Percentiles rank a stretch among this genome's conserved stretches.
Conservation (phyloP, 2,888 invertebrate genomes). For the Keiferia lycopersicella region DNA sequence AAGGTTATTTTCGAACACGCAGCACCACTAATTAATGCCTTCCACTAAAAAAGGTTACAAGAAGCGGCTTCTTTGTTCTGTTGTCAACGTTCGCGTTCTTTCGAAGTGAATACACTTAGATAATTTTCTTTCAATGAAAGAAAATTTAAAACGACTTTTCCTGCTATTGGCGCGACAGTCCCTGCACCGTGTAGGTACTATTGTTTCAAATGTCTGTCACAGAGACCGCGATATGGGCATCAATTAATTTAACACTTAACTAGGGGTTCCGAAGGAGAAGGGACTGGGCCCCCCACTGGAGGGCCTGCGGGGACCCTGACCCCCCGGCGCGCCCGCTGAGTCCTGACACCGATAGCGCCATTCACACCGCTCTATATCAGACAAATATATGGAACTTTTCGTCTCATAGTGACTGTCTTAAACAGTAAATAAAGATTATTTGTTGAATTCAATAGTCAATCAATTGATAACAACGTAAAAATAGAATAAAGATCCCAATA, state of each 20-base stretch:
- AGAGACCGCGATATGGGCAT: slow-evolving; percentile 49
- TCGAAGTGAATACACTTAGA: background rate
- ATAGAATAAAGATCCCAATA: background rate
- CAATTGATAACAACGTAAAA: background rate
- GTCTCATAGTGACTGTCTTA: slow-evolving; percentile 47
- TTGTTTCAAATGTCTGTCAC: slow-evolving; percentile 36
- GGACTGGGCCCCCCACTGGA: slow-evolving; percentile 39
- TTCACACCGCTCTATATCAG: slow-evolving; percentile 45
- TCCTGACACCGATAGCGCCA: slow-evolving; percentile 64
- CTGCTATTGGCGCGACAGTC: no score
- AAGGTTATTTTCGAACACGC: slow-evolving; percentile 75
- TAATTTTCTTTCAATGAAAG: background rate
- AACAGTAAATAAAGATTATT: slow-evolving; percentile 3
- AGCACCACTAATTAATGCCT: slow-evolving; percentile 76
- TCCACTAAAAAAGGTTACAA: slow-evolving; percentile 62
- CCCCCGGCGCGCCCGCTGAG: slow-evolving; percentile 52
- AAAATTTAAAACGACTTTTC: background rate
- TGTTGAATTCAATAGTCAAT: slow-evolving; percentile 1
- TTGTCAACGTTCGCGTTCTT: slow-evolving; percentile 50
- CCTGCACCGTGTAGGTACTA: no score
- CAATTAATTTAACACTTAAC: slow-evolving; percentile 71
- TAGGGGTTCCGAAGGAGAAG: slow-evolving; percentile 45
- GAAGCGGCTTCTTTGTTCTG: slow-evolving; percentile 70
- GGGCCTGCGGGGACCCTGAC: slow-evolving; percentile 41
- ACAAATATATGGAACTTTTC: slow-evolving; percentile 47